Evolutionary conservation across 2,888 invertebrate genomes (phyloP).

Genomic region (Polymixis lichenea): DNA sequence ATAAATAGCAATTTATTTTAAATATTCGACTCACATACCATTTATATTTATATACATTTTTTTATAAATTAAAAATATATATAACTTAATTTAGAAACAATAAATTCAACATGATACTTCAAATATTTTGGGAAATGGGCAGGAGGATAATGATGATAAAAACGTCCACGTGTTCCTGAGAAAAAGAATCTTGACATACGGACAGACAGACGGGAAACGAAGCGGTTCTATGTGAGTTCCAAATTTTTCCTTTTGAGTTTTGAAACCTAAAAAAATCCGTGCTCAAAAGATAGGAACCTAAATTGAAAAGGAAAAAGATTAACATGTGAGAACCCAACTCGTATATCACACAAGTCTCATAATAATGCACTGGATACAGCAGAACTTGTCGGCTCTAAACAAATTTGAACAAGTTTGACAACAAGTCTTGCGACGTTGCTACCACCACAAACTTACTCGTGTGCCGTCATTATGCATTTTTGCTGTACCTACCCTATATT

Average conservation of each 20-base stretch:
- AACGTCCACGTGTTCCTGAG: too few relatives aligned
- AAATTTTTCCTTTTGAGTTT: too few relatives aligned
- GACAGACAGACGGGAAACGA: too few relatives aligned
- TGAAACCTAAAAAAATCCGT: too few relatives aligned
- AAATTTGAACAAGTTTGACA: slow-evolving; percentile 60
- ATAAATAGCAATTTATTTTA: background rate
- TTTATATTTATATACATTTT: background rate
- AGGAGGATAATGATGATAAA: too few relatives aligned
- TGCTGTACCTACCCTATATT: slow-evolving; percentile 17
- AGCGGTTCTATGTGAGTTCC: too few relatives aligned
- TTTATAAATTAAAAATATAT: background rate
- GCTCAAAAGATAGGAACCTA: background rate
- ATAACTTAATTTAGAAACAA: background rate
- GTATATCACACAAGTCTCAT: slow-evolving; percentile 34
- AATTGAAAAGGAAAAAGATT: slow-evolving; percentile 17
- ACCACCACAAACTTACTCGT: slow-evolving; percentile 46
- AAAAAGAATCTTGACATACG: too few relatives aligned
- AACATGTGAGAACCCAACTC: slow-evolving; percentile 3
- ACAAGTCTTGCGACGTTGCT: slow-evolving; percentile 33
- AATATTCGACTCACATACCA: background rate
- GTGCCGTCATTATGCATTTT: slow-evolving; percentile 53
- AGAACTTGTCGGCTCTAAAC: slow-evolving; percentile 49
- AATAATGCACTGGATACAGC: slow-evolving; percentile 46
- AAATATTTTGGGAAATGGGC: too few relatives aligned
- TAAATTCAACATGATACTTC: background rate